phyloP scores from a whole-genome alignment of 1,140 invertebrate species.

The Hypsibius dujardini region DNA sequence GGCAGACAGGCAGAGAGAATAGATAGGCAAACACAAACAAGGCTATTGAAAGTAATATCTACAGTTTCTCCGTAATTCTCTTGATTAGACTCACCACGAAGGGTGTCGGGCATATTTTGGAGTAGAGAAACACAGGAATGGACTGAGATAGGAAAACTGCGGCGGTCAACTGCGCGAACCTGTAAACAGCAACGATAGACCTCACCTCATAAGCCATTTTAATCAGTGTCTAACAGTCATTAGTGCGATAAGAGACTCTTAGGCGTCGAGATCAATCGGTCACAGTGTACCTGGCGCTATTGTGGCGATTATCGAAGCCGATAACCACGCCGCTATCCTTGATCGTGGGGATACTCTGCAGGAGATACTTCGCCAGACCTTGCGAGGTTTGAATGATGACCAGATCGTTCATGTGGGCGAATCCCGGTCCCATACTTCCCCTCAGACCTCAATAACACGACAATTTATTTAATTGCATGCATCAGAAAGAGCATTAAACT shows the following conservation, averaged over 20 bases:
- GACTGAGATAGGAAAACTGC: constrained; percentile 56
- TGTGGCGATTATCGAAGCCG: constrained; percentile 84
- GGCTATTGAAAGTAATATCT: too few relatives aligned
- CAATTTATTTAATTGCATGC: too few relatives aligned
- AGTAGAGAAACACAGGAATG: constrained; percentile 66
- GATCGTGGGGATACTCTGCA: constrained; percentile 35
- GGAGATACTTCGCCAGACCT: constrained; percentile 64
- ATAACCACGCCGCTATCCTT: constrained; percentile 57
- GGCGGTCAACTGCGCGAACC: constrained; percentile 76
- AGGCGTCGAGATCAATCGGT: too few relatives aligned
- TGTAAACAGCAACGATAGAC: constrained; percentile 32
- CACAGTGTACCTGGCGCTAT: constrained; percentile 61
- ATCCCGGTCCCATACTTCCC: constrained; percentile 77
- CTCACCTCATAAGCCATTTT: too few relatives aligned
- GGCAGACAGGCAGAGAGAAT: too few relatives aligned
- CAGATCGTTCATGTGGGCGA: constrained; percentile 84
- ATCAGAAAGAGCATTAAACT: too few relatives aligned
- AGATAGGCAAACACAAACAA: too few relatives aligned
- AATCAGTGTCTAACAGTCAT: too few relatives aligned
- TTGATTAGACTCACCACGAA: too few relatives aligned
- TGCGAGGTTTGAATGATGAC: constrained; percentile 90
- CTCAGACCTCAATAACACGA: too few relatives aligned
- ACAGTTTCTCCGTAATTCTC: too few relatives aligned
- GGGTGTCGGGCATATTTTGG: constrained; percentile 67
- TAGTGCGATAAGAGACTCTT: too few relatives aligned